A percentile compares a stretch with the other conserved stretches of the same genome.
phyloP scores from a whole-genome alignment of 2,888 invertebrate species.

The Ochropacha duplaris region DNA sequence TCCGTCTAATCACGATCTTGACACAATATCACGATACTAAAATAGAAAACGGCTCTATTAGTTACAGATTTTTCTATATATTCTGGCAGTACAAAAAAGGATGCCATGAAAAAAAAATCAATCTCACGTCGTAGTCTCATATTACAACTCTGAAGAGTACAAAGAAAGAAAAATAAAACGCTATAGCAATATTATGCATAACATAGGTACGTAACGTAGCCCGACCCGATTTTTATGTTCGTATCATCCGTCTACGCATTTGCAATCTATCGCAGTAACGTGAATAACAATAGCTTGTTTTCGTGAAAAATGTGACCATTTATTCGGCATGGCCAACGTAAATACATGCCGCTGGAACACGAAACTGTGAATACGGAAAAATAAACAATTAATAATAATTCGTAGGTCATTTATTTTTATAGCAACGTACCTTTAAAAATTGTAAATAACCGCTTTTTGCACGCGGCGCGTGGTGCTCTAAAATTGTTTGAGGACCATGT shows the following conservation, averaged over 20 bases:
- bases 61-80: slow-evolving; percentile 1
- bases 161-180: slow-evolving; percentile 6
- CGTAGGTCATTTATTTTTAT: slow-evolving; percentile 6
- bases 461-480: background rate
- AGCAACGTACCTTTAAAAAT: slow-evolving; percentile 1
- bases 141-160: slow-evolving; percentile 1
- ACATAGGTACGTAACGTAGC: slow-evolving; percentile 9
- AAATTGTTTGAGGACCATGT: slow-evolving; percentile 3
- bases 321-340: slow-evolving; percentile 29
- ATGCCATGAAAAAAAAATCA: slow-evolving; percentile 2
- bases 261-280: slow-evolving; percentile 42
- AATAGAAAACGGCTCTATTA: background rate
- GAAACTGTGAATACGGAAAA: slow-evolving; percentile 9
- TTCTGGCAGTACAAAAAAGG: slow-evolving; percentile 2
- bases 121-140: slow-evolving; percentile 5
- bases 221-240: slow-evolving; percentile 6
- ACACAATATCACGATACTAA: background rate
- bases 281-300: slow-evolving; percentile 56
- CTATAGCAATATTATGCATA: slow-evolving; percentile 2
- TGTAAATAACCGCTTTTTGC: background rate
- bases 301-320: slow-evolving; percentile 56
- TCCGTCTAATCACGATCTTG: background rate
- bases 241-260: slow-evolving; percentile 38
- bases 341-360: slow-evolving; percentile 25
- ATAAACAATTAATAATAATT: slow-evolving; percentile 5